Conservation (phyloP, 2,888 invertebrate genomes). For the Caenorhabditis drosophilae region DNA sequence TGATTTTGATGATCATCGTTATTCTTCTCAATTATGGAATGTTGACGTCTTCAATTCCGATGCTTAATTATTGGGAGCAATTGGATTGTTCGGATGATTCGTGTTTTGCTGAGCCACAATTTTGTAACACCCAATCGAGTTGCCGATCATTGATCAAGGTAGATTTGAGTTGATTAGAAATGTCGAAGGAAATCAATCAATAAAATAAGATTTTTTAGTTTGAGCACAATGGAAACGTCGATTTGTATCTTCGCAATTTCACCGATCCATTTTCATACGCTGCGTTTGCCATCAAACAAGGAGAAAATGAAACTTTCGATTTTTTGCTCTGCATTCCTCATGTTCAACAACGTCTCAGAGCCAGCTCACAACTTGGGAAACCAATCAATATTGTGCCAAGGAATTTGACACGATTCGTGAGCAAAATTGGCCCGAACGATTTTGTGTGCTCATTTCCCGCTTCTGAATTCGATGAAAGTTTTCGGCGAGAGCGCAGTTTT, state of each 20-base stretch:
- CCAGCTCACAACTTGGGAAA: constrained; percentile 10
- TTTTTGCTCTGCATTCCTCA: constrained; percentile 23
- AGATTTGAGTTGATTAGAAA: not conserved
- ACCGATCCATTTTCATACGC: constrained; percentile 11
- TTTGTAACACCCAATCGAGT: constrained; percentile 14
- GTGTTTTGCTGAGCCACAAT: constrained; percentile 18
- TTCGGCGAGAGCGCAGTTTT: constrained; percentile 12
- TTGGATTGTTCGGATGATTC: constrained; percentile 6
- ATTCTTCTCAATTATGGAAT: no score
- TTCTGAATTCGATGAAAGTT: constrained; percentile 4
- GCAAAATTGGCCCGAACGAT: not conserved
- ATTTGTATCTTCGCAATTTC: constrained; percentile 21
- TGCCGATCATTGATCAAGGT: constrained; percentile 12
- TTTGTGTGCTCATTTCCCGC: constrained; percentile 17
- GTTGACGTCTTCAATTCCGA: no score
- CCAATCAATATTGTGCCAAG: not conserved
- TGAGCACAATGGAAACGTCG: constrained; percentile 14
- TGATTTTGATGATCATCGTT: no score
- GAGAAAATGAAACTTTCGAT: constrained; percentile 11
- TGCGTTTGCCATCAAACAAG: constrained; percentile 9
- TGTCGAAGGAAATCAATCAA: no score
- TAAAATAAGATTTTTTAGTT: constrained; percentile 8
- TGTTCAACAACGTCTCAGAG: constrained; percentile 4
- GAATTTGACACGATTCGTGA: constrained; percentile 11
- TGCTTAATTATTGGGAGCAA: not conserved